Conservation (phyloP, 2,797 vertebrate species). For the Crypturellus tataupa region DNA sequence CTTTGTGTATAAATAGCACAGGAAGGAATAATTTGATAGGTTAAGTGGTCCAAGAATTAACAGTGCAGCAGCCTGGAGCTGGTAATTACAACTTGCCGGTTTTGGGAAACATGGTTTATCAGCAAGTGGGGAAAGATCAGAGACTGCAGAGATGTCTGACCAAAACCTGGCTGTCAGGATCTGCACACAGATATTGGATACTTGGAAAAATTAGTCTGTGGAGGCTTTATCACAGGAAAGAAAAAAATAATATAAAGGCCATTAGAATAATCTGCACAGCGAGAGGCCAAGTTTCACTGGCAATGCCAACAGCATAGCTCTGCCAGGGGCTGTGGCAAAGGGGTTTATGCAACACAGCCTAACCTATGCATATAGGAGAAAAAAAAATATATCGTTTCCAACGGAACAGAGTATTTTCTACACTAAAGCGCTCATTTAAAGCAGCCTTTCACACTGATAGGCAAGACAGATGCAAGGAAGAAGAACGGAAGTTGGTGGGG, state of each 20-base stretch:
- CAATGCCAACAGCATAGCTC: background rate
- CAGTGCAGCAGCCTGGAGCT: constrained; percentile 13
- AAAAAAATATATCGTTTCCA: too few species aligned
- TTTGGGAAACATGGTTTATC: background rate
- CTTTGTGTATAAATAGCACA: constrained; percentile 39
- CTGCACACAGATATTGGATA: background rate
- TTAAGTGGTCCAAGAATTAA: constrained; percentile 47
- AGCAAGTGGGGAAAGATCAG: background rate
- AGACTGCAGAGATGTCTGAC: background rate
- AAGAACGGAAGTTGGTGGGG: too few species aligned
- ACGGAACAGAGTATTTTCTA: rapidly evolving
- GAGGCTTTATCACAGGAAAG: background rate
- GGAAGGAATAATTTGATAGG: constrained; percentile 29
- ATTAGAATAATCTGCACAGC: background rate
- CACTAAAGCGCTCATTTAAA: background rate
- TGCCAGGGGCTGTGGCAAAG: too few species aligned
- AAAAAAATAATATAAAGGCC: background rate
- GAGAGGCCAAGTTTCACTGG: background rate
- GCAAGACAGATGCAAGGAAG: too few species aligned
- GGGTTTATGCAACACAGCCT: rapidly evolving
- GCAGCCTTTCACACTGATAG: background rate
- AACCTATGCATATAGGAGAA: background rate
- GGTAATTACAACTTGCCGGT: constrained; percentile 9
- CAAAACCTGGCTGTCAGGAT: background rate
- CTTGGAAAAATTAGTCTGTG: background rate